These are phyloP conservation scores for Ormia ochracea DNA, from an alignment of 2,888 invertebrate genomes.

Conservation along the genomic window DNA sequence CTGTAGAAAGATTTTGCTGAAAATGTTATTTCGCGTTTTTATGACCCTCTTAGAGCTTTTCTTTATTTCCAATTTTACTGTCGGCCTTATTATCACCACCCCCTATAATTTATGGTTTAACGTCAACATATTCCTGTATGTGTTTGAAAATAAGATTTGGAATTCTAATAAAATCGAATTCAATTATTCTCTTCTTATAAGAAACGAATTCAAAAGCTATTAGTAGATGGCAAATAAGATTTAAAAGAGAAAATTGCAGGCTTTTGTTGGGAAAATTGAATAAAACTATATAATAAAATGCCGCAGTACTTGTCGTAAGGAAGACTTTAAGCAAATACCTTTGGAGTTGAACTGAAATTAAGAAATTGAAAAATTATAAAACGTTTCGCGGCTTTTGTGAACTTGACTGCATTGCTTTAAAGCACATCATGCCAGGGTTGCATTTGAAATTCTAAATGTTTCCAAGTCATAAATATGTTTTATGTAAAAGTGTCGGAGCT, in stretches of 20 bases:
- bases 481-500: too few relatives aligned
- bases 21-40: constrained; percentile 60
- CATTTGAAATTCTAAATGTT: too few relatives aligned
- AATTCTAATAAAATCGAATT: constrained; percentile 55
- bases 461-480: too few relatives aligned
- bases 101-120: constrained; percentile 58
- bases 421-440: too few relatives aligned
- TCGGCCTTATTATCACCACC: constrained; percentile 35
- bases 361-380: too few relatives aligned
- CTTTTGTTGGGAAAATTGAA: background rate
- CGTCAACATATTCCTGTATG: constrained; percentile 16
- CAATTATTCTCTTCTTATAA: constrained; percentile 31
- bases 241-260: background rate
- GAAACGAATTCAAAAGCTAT: background rate
- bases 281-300: too few relatives aligned
- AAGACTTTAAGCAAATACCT: too few relatives aligned
- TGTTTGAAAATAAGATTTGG: constrained; percentile 33
- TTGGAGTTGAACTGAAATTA: too few relatives aligned
- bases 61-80: background rate
- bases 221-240: background rate
- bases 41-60: constrained; percentile 41
- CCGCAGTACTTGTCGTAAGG: too few relatives aligned
- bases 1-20: constrained; percentile 47
- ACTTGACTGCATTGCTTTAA: too few relatives aligned
- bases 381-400: too few relatives aligned